Percentiles rank a stretch among this genome's conserved stretches.
phyloP scores from a whole-genome alignment of 1,140 invertebrate species.

The Globodera ellingtonae region DNA sequence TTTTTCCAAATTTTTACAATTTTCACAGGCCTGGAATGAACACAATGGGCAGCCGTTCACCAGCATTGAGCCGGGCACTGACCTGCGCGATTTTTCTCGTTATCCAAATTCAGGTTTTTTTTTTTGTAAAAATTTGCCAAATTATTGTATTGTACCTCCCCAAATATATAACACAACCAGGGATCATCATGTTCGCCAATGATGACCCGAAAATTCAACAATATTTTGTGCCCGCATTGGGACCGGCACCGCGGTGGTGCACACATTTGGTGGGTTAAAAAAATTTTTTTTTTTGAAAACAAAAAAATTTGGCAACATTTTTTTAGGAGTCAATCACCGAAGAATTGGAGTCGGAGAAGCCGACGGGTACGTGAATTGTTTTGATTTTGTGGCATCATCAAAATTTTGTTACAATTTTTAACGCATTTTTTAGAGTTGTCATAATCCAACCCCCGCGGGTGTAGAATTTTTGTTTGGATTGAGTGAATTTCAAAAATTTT shows the following conservation, averaged over 20 bases:
- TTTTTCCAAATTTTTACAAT: no score
- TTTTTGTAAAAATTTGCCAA: not conserved
- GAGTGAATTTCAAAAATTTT: no score
- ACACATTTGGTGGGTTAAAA: constrained; percentile 77
- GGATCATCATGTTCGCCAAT: constrained; percentile 89
- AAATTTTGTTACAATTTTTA: no score
- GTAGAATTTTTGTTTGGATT: no score
- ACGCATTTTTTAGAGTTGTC: no score
- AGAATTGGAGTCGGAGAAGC: constrained; percentile 83
- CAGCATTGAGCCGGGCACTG: constrained; percentile 79
- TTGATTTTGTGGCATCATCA: no score
- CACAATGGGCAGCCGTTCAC: constrained; percentile 90
- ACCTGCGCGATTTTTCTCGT: constrained; percentile 87
- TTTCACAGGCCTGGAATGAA: constrained; percentile 80
- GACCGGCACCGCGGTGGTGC: constrained; percentile 95
- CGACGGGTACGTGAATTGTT: constrained; percentile 29
- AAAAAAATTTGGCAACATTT: not conserved
- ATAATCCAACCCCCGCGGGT: no score
- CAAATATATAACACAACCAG: constrained; percentile 47
- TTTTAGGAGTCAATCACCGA: constrained; percentile 84
- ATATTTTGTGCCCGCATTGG: constrained; percentile 90
- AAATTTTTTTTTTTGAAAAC: no score
- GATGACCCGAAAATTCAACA: constrained; percentile 90
- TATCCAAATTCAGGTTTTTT: constrained; percentile 77
- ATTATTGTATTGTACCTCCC: not conserved